Percentiles rank a stretch among this genome's conserved stretches.
phyloP scores from a whole-genome alignment of 2,113 vertebrate genomes.

The Malurus elegans region DNA sequence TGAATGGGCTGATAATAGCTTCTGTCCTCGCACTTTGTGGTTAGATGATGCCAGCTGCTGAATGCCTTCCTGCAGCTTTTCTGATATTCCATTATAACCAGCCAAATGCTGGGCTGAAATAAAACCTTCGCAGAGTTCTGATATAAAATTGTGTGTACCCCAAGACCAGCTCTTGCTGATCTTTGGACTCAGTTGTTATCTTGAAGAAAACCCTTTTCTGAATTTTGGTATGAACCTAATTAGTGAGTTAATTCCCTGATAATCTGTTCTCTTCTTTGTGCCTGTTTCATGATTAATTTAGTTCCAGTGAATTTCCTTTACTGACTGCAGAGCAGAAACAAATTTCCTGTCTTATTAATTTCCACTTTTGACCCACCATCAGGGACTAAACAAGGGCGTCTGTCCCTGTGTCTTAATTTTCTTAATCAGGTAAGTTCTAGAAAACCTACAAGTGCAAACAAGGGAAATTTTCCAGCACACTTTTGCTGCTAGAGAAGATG shows the following conservation, averaged over 20 bases:
- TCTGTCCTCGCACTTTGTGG: neutral
- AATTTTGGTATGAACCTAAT: conserved; percentile 15
- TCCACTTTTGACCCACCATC: neutral
- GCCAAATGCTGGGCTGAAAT: neutral
- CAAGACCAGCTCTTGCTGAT: neutral
- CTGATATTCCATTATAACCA: neutral
- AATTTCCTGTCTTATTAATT: conserved; percentile 20
- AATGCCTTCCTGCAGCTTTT: conserved; percentile 9
- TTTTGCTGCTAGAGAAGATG: neutral
- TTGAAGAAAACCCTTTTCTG: neutral
- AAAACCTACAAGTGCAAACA: neutral
- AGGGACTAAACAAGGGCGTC: neutral
- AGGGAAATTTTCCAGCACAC: neutral
- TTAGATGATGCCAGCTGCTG: neutral
- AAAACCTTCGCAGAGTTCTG: neutral
- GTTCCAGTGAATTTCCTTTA: conserved; percentile 52
- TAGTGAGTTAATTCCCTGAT: conserved; percentile 35
- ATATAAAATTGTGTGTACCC: neutral
- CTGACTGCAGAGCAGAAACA: neutral
- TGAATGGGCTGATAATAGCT: neutral
- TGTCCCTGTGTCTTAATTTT: neutral
- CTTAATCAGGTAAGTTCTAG: neutral
- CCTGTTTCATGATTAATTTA: conserved; percentile 55
- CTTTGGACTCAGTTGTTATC: neutral
- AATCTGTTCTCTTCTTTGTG: conserved; percentile 25